These are phyloP conservation scores for Drosophila monieri DNA, from an alignment of 2,888 invertebrate species.

Conservation along the genomic window DNA sequence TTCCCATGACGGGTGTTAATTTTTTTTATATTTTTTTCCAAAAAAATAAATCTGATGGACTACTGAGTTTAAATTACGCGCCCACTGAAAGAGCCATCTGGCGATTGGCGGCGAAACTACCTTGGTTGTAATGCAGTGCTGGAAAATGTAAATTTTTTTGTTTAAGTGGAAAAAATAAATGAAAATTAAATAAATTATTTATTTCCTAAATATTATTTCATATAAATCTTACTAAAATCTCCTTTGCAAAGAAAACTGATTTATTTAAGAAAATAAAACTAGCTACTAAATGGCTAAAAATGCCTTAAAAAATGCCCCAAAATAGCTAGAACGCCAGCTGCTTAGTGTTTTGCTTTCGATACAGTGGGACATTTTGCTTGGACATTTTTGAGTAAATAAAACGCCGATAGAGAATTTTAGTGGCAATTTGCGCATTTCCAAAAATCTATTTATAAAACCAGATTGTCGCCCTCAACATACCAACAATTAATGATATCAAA, in stretches of 20 bases:
- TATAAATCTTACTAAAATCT: too few relatives aligned
- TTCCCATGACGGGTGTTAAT: conserved; percentile 31
- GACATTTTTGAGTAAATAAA: neutral
- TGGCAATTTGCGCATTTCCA: conserved; percentile 8
- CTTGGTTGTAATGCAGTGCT: neutral
- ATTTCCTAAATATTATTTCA: too few relatives aligned
- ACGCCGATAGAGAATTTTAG: neutral
- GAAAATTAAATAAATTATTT: too few relatives aligned
- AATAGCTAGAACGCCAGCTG: neutral
- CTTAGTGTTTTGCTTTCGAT: neutral
- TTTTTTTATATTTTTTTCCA: neutral
- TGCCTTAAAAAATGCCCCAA: neutral
- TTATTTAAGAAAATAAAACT: neutral
- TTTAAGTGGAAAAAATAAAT: too few relatives aligned
- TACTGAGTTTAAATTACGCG: conserved; percentile 19
- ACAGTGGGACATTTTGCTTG: neutral
- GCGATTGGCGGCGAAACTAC: neutral
- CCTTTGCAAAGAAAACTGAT: neutral
- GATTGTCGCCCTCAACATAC: neutral
- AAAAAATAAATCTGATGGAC: neutral
- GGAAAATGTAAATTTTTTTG: neutral
- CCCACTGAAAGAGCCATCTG: conserved; percentile 8
- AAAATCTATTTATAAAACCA: neutral
- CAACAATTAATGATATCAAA: conserved; percentile 24
- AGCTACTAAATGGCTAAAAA: neutral